A percentile compares a stretch with the other conserved stretches of the same genome.
These are phyloP conservation scores for Oegoconia quadripuncta DNA, from an alignment of 2,888 invertebrate genomes.

Conservation along the genomic window DNA sequence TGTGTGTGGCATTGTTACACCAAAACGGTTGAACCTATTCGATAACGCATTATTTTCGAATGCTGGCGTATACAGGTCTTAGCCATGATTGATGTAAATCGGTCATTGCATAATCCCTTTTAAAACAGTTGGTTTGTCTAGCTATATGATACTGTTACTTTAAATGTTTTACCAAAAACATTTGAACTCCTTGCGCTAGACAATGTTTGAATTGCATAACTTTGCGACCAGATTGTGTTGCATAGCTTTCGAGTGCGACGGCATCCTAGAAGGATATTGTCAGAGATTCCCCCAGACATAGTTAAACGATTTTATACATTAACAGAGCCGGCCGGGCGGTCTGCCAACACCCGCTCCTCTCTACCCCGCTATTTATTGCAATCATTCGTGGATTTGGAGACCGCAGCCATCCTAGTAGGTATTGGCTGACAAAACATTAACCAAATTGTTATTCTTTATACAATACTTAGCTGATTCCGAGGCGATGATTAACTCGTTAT, in stretches of 20 bases:
- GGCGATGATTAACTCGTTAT: neutral
- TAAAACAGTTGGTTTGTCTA: too few species aligned
- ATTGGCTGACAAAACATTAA: neutral
- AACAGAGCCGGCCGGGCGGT: constrained; percentile 39
- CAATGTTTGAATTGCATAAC: too few species aligned
- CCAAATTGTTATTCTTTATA: neutral
- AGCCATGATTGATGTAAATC: too few species aligned
- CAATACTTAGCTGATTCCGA: neutral
- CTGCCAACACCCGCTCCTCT: constrained; percentile 43
- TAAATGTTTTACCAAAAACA: too few species aligned
- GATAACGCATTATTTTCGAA: too few species aligned
- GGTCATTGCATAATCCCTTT: too few species aligned
- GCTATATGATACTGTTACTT: too few species aligned
- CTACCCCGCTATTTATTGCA: constrained; percentile 47
- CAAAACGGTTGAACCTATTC: too few species aligned
- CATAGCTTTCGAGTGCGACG: constrained; percentile 6
- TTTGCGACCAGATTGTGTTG: constrained; percentile 8
- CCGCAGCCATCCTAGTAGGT: neutral
- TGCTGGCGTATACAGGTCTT: too few species aligned
- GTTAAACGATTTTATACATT: constrained; percentile 39
- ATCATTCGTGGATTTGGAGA: constrained; percentile 33
- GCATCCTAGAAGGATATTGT: constrained; percentile 5
- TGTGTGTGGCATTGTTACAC: too few species aligned
- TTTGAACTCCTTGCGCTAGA: too few species aligned
- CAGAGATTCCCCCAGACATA: constrained; percentile 20